A percentile compares a stretch with the other conserved stretches of the same genome.
phyloP scores from a whole-genome alignment of 2,888 invertebrate genomes.

The Baronia brevicornis region DNA sequence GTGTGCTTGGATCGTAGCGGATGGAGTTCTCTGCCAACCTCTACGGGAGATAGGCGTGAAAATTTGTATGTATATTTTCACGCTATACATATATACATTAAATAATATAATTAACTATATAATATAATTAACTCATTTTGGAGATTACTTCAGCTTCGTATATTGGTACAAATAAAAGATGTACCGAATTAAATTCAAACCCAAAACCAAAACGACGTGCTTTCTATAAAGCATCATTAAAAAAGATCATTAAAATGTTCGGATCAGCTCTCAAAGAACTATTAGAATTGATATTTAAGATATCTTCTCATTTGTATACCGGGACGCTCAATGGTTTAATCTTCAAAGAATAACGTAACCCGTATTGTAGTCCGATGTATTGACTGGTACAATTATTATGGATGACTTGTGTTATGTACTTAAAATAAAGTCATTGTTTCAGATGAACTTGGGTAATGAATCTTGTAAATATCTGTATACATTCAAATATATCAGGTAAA shows the following conservation, averaged over 20 bases:
- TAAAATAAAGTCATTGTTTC: conserved; percentile 15
- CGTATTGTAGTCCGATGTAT: conserved; percentile 24
- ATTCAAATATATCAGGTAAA: too few relatives aligned
- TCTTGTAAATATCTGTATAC: neutral
- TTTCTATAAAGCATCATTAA: conserved; percentile 1
- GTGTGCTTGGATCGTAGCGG: too few relatives aligned
- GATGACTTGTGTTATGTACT: conserved; percentile 43
- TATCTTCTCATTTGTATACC: conserved; percentile 23
- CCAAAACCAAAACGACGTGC: neutral
- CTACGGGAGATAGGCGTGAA: too few relatives aligned
- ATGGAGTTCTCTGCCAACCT: too few relatives aligned
- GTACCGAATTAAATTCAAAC: neutral
- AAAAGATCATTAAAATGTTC: conserved; percentile 3
- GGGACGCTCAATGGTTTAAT: conserved; percentile 20
- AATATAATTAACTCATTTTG: too few relatives aligned
- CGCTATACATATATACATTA: too few relatives aligned
- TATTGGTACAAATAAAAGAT: too few relatives aligned
- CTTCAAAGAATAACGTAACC: conserved; percentile 16
- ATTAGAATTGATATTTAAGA: conserved; percentile 24
- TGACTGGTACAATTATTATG: conserved; percentile 42
- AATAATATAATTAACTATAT: too few relatives aligned
- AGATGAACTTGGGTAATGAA: conserved; percentile 4
- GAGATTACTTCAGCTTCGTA: too few relatives aligned
- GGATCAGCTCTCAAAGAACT: conserved; percentile 1
- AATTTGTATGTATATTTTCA: too few relatives aligned